Conservation (phyloP, 2,888 invertebrate genomes). For the Bursaphelenchus okinawaensis region DNA sequence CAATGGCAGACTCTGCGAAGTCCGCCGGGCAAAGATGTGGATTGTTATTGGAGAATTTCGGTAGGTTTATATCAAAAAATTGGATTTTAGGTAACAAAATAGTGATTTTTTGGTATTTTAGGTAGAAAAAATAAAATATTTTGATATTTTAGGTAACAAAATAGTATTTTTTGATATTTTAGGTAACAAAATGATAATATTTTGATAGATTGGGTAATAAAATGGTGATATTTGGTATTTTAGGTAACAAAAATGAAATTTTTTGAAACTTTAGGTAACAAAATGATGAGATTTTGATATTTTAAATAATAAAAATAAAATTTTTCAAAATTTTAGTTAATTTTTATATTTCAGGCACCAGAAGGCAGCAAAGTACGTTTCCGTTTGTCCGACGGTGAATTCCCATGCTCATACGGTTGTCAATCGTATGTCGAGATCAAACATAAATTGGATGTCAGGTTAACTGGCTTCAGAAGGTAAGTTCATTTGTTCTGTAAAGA, state of each 20-base stretch:
- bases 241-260: too few species aligned
- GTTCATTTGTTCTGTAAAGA: not conserved
- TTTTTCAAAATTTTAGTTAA: not conserved
- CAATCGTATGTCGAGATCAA: slow-evolving; percentile 57
- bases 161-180: too few species aligned
- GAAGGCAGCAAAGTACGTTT: slow-evolving; percentile 53
- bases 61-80: slow-evolving; percentile 23
- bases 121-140: too few species aligned
- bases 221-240: too few species aligned
- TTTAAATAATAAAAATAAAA: too few species aligned
- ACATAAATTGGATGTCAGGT: slow-evolving; percentile 53
- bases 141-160: too few species aligned
- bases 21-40: slow-evolving; percentile 48
- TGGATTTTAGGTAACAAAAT: not conserved
- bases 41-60: slow-evolving; percentile 56
- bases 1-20: slow-evolving; percentile 54
- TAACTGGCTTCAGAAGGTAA: slow-evolving; percentile 56
- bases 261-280: too few species aligned
- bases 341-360: slow-evolving; percentile 33
- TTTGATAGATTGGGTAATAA: not conserved
- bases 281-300: too few species aligned
- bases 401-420: slow-evolving; percentile 57
- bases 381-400: slow-evolving; percentile 55
- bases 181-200: not conserved
- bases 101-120: too few species aligned